A percentile compares a stretch with the other conserved stretches of the same genome.
Conservation (phyloP, 2,888 invertebrate species). For the Lasioglossum calceatum region DNA sequence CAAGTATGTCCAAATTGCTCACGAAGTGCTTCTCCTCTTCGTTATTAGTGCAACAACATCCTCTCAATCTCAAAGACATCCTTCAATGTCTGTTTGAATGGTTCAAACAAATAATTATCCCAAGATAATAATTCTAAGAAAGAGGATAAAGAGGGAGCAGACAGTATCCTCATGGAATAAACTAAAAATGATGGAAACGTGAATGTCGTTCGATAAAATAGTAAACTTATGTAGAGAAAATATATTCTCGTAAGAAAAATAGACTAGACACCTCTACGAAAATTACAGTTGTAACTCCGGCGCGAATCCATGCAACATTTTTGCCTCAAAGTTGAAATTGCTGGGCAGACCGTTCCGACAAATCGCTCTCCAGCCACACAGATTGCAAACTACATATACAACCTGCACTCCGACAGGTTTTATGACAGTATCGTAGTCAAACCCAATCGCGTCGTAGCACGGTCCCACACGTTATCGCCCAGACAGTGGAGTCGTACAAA, state of each 20-base stretch:
- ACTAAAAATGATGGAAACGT: background rate
- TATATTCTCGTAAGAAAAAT: background rate
- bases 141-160: too few species aligned
- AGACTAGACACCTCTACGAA: background rate
- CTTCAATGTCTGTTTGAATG: too few species aligned
- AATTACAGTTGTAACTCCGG: background rate
- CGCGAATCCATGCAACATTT: background rate
- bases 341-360: background rate
- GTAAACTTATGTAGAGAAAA: background rate
- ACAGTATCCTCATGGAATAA: background rate
- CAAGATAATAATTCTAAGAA: too few species aligned
- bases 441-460: background rate
- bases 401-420: background rate
- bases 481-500: background rate
- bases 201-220: background rate
- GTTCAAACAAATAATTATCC: too few species aligned
- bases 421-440: slow-evolving; percentile 3
- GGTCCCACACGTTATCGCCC: background rate
- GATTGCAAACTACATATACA: background rate
- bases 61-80: too few species aligned
- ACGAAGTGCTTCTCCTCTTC: too few species aligned
- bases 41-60: too few species aligned
- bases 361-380: background rate
- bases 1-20: too few species aligned
- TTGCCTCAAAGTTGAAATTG: background rate